These are phyloP conservation scores for Dinomys branickii DNA, from an alignment of 2,113 vertebrate genomes.

Conservation along the genomic window DNA sequence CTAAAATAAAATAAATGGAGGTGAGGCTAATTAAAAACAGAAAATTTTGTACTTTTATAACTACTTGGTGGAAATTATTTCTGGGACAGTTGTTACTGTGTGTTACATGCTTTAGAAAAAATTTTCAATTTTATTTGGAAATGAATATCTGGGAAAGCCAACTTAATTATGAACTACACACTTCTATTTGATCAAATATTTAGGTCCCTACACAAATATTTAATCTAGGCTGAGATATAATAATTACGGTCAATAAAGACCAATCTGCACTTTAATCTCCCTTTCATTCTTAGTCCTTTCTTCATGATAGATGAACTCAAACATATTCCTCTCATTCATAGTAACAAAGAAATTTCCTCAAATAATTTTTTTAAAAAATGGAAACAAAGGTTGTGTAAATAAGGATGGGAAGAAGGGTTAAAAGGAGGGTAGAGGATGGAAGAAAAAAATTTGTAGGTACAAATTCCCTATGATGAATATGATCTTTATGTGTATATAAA, in stretches of 20 bases:
- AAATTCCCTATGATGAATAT: background rate
- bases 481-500: background rate
- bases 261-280: background rate
- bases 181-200: background rate
- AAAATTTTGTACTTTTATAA: background rate
- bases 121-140: background rate
- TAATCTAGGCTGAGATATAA: background rate
- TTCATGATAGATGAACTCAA: background rate
- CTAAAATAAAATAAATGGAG: background rate
- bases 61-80: background rate
- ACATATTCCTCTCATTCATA: background rate
- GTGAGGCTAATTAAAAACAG: background rate
- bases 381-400: background rate
- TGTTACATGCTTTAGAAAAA: background rate
- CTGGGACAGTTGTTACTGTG: background rate
- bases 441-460: background rate
- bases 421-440: background rate
- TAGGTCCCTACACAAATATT: background rate
- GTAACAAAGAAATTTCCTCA: background rate
- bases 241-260: background rate
- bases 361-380: background rate
- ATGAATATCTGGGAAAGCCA: background rate
- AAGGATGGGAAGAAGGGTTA: background rate
- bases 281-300: background rate
- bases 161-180: background rate